Base-by-base conservation (phyloP, 2,797 vertebrate genomes). In the Toxotes lorentzi region DNA sequence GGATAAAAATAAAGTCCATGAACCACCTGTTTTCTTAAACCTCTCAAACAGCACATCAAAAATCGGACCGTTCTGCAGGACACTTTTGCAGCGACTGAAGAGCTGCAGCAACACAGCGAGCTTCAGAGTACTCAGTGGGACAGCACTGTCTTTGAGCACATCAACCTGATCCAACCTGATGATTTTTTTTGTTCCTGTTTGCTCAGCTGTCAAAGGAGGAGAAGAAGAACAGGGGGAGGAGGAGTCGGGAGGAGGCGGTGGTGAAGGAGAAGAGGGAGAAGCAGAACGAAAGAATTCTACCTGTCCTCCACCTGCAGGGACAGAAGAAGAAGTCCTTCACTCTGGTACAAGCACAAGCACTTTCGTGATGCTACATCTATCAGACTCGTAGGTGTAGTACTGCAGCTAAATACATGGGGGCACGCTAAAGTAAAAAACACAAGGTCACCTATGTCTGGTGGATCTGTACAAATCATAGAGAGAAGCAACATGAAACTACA, bases 121-220 rank as follows among this genome's bases (percentile, higher is more conserved):
- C 27, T 30, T 30, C 27, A 30, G 27, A 4, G 4, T 4, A 30
- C 27, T 30, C 27, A 30, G 27, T 30, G 27, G 27, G 27, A 27
- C 27, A 27, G 27, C 27, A 3, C 27, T 27, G 27, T 27, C 27
- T 43, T 27, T 4, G 7, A 30, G 17, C 45, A 24, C 30, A 23
- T 32, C 19, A 35, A 16, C 17, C 0, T 14, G 4, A 64, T 53
- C 17, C 4, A 1, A 16, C 6, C 6, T 23, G 0, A 47, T 1
- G 0, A 7, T n/a, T 9, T 47, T 1, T 23, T 23, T 9, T 8
- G 1, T 32, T 59, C 27, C 10, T 73, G 19, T 72, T 48, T 76
- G 10, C 13, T 79, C 40, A 96, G 96, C 83, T 94, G 38, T 83
- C 90, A 27, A 69, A 91, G 45, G 84, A 76, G 38, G 72, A 91